Conservation (phyloP, 1,140 invertebrate species). For the Lutraria rhynchaena region DNA sequence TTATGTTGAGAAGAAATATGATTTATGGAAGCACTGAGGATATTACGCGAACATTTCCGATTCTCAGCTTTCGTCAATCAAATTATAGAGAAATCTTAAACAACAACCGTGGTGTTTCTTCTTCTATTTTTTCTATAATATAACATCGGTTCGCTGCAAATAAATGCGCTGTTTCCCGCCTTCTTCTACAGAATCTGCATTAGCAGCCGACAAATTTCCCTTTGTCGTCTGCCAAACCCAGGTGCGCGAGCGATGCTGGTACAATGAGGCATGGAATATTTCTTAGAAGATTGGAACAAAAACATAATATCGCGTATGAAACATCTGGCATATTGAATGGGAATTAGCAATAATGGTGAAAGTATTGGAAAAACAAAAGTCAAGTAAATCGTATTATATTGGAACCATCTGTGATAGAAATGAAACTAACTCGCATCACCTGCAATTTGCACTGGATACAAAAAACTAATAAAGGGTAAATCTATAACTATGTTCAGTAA, state of each 20-base stretch:
- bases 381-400: conserved; percentile 26
- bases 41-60: too few species aligned
- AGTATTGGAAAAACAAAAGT: conserved; percentile 42
- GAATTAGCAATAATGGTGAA: conserved; percentile 26
- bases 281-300: conserved; percentile 17
- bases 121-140: background rate
- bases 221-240: conserved; percentile 42
- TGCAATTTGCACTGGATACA: background rate
- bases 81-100: too few species aligned
- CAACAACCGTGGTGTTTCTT: background rate
- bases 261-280: conserved; percentile 36
- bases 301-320: background rate
- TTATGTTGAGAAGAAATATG: too few species aligned
- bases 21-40: too few species aligned
- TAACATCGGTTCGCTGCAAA: background rate
- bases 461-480: background rate
- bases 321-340: conserved; percentile 20
- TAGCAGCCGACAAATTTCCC: conserved; percentile 6
- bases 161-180: conserved; percentile 28
- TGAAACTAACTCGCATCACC: conserved; percentile 24
- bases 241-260: conserved; percentile 14
- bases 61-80: too few species aligned
- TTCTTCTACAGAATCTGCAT: conserved; percentile 13
- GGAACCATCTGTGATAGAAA: conserved; percentile 31
- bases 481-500: too few species aligned